These are phyloP conservation scores for Atrina japonica DNA, from an alignment of 2,888 invertebrate species.

Conservation along the genomic window DNA sequence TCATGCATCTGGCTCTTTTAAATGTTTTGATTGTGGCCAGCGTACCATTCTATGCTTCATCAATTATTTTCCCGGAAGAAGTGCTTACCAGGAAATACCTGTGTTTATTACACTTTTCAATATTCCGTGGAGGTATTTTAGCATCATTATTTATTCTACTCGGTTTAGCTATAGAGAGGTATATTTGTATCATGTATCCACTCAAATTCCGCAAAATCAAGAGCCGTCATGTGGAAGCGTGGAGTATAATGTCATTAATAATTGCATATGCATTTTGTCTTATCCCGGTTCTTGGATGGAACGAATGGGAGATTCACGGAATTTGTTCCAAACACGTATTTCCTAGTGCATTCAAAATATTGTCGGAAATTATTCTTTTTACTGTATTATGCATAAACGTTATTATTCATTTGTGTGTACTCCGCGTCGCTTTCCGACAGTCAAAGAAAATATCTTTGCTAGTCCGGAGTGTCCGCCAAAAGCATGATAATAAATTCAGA, in stretches of 20 bases:
- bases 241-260: conserved; percentile 25
- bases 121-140: conserved; percentile 35
- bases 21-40: conserved; percentile 34
- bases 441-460: conserved; percentile 30
- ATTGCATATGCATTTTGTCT: conserved; percentile 22
- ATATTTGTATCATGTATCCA: conserved; percentile 34
- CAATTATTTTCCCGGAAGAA: conserved; percentile 23
- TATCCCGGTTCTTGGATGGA: conserved; percentile 39
- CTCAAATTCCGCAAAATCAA: conserved; percentile 10
- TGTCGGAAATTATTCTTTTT: conserved; percentile 24
- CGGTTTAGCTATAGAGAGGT: conserved; percentile 34
- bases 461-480: conserved; percentile 24
- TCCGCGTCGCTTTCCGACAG: conserved; percentile 33
- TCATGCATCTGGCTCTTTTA: conserved; percentile 33
- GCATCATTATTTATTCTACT: conserved; percentile 34
- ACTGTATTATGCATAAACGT: conserved; percentile 22
- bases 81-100: conserved; percentile 29
- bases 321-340: conserved; percentile 36
- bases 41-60: conserved; percentile 36
- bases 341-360: conserved; percentile 31
- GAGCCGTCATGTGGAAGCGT: conserved; percentile 23
- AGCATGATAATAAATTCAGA: conserved; percentile 8
- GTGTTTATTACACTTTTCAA: conserved; percentile 26
- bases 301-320: conserved; percentile 31
- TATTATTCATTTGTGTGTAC: conserved; percentile 22